Evolutionary conservation across 2,113 vertebrate genomes (phyloP).

Genomic region (Indicator maculatus): DNA sequence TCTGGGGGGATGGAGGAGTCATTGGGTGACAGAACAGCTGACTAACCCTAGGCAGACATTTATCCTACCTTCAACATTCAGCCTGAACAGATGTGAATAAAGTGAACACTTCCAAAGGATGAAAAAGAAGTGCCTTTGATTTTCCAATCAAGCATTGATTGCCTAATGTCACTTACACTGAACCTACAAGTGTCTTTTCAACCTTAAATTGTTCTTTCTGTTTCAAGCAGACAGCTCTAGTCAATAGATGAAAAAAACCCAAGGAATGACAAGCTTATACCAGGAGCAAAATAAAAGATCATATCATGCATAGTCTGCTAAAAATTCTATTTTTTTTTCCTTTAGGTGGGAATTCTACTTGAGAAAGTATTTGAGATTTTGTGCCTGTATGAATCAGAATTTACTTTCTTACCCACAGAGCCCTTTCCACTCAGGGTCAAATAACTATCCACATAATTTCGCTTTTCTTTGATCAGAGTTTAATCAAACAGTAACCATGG

Average conservation of each 20-base stretch:
- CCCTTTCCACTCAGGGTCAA: neutral
- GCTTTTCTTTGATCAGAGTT: slow-evolving; percentile 52
- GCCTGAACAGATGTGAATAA: neutral
- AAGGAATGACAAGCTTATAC: neutral
- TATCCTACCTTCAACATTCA: neutral
- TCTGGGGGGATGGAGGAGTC: neutral
- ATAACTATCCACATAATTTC: neutral
- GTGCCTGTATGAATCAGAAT: neutral
- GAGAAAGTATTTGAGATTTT: neutral
- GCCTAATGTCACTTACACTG: neutral
- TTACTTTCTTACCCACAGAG: neutral
- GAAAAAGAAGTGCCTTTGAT: slow-evolving; percentile 20
- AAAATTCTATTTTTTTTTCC: neutral
- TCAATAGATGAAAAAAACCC: neutral
- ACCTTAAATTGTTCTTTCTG: neutral
- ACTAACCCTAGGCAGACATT: neutral
- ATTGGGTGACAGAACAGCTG: neutral
- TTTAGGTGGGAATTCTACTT: neutral
- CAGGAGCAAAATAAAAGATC: neutral
- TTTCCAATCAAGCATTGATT: neutral
- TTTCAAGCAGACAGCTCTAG: neutral
- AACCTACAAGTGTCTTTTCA: neutral
- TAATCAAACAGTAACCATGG: slow-evolving; percentile 64
- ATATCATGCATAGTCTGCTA: neutral
- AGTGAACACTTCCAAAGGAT: neutral